Base-by-base conservation (phyloP, 2,888 invertebrate species). In the Drosophila infuscata region DNA sequence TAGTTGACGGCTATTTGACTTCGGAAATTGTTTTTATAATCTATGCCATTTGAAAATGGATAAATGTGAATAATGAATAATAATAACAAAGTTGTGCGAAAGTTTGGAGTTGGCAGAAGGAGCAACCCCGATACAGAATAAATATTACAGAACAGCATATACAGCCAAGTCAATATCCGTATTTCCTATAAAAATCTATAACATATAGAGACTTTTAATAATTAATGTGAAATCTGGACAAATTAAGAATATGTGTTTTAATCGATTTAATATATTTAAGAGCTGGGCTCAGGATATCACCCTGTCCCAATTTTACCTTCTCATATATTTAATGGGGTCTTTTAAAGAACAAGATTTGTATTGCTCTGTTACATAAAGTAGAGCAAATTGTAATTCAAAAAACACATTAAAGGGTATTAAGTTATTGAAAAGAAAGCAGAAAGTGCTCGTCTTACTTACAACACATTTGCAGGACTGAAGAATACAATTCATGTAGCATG, bases 401-500 rank as follows among this genome's bases (percentile, higher is more conserved):
- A 25, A 25, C 25, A 25, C 20, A 25, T 46, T 25, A 25, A 59
- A 32, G 35, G 29, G n/a, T 35, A 35, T 51, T 59, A n/a, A 35
- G 59, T 29, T 59, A 35, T 32, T 56, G 56, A 35, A 43, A 17
- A 49, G 56, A 43, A 17, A 49, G 56, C 56, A 25, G 38, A 56
- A 56, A 68, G 54, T 49, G 56, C 32, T 56, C 68, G 38, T 29
- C 12, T 12, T 4, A 4, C 9, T 25, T 6, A 15, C 30, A 17
- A 29, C 59, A n/a, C 30, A 49, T 11, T 15, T 58, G 54, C 58
- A 48, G 36, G 51, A 60, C 57, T 36, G 41, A 15, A 20, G 56
- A 73, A 60, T 52, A 46, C 52, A 68, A 48, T 60, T 63, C 56
- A 8, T 52, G 35, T 49, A 35, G 56, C 56, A 52, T 56, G 59